phyloP scores from a whole-genome alignment of 2,113 vertebrate species.

The Chlorodrepanis virens region DNA sequence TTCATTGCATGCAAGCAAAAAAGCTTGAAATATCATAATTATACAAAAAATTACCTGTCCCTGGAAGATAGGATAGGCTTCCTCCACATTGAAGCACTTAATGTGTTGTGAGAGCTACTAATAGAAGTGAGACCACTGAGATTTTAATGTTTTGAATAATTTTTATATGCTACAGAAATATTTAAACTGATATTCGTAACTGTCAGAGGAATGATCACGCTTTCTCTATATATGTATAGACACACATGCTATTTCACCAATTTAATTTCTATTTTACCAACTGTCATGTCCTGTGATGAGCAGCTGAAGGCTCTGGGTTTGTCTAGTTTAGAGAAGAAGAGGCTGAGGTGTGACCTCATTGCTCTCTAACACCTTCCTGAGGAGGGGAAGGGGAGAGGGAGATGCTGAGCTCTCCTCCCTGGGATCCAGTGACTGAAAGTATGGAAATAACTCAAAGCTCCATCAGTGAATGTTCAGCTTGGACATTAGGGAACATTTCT shows the following conservation, averaged over 20 bases:
- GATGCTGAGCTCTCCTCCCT: not conserved
- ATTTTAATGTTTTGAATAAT: not conserved
- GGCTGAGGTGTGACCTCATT: not conserved
- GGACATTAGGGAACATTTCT: not conserved
- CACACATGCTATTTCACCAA: not conserved
- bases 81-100: not conserved
- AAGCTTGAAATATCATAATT: not conserved
- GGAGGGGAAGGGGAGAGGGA: not conserved
- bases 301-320: not conserved
- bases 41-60: not conserved
- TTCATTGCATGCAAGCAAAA: not conserved
- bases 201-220: not conserved
- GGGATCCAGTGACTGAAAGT: accelerated
- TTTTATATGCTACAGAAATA: not conserved
- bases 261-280: not conserved
- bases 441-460: not conserved
- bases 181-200: not conserved
- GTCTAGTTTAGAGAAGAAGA: not conserved
- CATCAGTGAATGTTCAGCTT: not conserved
- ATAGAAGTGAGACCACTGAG: not conserved
- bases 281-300: not conserved
- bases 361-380: not conserved
- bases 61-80: not conserved
- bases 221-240: not conserved
- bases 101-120: not conserved